These are phyloP conservation scores for Ochropleura plecta DNA, from an alignment of 2,888 invertebrate genomes.

Conservation along the genomic window DNA sequence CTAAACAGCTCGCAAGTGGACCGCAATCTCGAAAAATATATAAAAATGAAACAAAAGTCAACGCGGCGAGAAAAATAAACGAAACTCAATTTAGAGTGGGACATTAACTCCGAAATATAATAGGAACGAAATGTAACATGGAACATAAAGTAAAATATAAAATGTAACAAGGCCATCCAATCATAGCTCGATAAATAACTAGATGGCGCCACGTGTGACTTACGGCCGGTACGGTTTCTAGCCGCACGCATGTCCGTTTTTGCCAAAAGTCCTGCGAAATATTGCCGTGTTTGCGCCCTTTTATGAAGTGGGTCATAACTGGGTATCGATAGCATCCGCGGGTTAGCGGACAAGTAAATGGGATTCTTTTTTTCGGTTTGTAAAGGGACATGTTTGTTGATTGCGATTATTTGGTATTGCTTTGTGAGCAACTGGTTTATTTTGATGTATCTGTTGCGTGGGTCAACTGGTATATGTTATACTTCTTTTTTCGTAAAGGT, in stretches of 20 bases:
- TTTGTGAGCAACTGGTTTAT: slow-evolving; percentile 32
- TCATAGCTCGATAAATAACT: slow-evolving; percentile 73
- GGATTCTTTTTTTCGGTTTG: slow-evolving; percentile 29
- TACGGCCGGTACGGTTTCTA: slow-evolving; percentile 37
- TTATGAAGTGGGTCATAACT: slow-evolving; percentile 52
- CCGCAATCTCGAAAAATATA: slow-evolving; percentile 42
- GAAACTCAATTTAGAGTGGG: slow-evolving; percentile 61
- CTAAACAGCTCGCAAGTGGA: slow-evolving; percentile 36
- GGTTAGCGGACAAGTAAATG: slow-evolving; percentile 41
- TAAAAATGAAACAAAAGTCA: slow-evolving; percentile 51
- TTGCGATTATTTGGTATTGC: slow-evolving; percentile 25
- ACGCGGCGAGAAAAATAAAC: slow-evolving; percentile 60
- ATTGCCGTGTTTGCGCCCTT: slow-evolving; percentile 56
- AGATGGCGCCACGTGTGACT: slow-evolving; percentile 64
- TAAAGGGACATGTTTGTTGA: slow-evolving; percentile 34
- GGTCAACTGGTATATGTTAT: not conserved
- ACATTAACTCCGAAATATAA: slow-evolving; percentile 62
- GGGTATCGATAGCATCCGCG: slow-evolving; percentile 52
- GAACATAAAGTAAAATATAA: slow-evolving; percentile 69
- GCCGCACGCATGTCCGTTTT: slow-evolving; percentile 37
- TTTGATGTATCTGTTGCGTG: not conserved
- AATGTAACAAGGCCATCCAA: slow-evolving; percentile 68
- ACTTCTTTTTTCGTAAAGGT: not conserved
- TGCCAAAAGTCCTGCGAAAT: slow-evolving; percentile 29
- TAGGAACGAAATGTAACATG: slow-evolving; percentile 57